These are phyloP conservation scores for Fopius arisanus DNA, from an alignment of 1,140 invertebrate genomes.

Conservation along the genomic window DNA sequence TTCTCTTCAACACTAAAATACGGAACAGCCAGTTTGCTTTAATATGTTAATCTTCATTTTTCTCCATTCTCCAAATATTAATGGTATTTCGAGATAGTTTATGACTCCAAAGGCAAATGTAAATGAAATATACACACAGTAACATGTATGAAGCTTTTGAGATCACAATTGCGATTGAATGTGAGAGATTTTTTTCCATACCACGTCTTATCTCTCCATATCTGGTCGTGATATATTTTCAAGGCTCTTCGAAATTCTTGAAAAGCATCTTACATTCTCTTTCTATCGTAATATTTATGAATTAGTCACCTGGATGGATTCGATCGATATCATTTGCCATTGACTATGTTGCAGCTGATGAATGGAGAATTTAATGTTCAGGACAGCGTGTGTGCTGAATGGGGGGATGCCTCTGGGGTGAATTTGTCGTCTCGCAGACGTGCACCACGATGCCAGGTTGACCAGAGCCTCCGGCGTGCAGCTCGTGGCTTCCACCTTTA, in stretches of 20 bases:
- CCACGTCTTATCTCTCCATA: neutral
- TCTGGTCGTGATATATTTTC: neutral
- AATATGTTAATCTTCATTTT: neutral
- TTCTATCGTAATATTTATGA: neutral
- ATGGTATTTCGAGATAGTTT: neutral
- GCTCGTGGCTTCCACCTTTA: constrained; percentile 76
- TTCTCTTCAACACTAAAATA: constrained; percentile 7
- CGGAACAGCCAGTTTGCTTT: neutral
- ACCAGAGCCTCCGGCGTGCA: constrained; percentile 82
- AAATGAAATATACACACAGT: neutral
- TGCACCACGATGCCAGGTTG: constrained; percentile 93
- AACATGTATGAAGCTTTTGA: neutral
- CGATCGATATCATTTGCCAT: neutral
- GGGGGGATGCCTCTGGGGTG: constrained; percentile 46
- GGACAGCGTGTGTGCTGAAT: constrained; percentile 64
- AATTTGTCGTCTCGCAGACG: constrained; percentile 67
- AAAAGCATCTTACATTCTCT: neutral
- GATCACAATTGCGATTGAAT: neutral
- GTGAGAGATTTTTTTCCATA: neutral
- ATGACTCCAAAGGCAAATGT: neutral
- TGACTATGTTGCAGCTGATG: neutral
- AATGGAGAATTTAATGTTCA: constrained; percentile 46
- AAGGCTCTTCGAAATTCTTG: neutral
- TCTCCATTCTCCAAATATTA: neutral
- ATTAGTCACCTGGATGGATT: neutral